These are phyloP conservation scores for Pterocles burchelli DNA, from an alignment of 2,113 vertebrate genomes.

Conservation along the genomic window DNA sequence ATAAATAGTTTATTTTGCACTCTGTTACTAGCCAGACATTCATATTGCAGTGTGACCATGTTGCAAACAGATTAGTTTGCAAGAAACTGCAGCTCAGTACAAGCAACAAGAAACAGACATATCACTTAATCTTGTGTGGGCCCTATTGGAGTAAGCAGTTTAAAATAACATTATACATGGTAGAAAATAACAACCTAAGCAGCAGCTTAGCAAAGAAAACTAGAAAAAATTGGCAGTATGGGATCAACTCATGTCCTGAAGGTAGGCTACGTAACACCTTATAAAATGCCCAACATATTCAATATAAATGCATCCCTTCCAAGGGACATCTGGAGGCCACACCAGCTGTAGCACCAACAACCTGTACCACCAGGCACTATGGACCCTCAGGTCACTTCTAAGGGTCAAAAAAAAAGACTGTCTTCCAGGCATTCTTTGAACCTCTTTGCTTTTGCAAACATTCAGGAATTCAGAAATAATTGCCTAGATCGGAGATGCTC, in stretches of 20 bases:
- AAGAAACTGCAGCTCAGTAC: background rate
- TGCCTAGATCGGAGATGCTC: background rate
- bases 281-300: background rate
- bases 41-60: background rate
- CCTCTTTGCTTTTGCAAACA: background rate
- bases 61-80: background rate
- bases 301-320: background rate
- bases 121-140: background rate
- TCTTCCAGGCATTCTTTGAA: background rate
- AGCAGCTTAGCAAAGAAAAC: background rate
- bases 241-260: background rate
- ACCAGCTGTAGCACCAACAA: background rate
- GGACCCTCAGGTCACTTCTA: background rate
- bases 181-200: background rate
- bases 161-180: background rate
- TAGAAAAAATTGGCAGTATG: background rate
- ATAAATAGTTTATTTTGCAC: background rate
- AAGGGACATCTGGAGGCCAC: background rate
- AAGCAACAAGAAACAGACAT: background rate
- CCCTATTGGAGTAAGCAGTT: background rate
- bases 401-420: background rate
- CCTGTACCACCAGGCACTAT: background rate
- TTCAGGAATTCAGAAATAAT: background rate
- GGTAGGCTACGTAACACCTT: background rate
- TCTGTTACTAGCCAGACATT: background rate